Conservation (phyloP, 2,888 invertebrate species). For the Parthenolecanium corni region DNA sequence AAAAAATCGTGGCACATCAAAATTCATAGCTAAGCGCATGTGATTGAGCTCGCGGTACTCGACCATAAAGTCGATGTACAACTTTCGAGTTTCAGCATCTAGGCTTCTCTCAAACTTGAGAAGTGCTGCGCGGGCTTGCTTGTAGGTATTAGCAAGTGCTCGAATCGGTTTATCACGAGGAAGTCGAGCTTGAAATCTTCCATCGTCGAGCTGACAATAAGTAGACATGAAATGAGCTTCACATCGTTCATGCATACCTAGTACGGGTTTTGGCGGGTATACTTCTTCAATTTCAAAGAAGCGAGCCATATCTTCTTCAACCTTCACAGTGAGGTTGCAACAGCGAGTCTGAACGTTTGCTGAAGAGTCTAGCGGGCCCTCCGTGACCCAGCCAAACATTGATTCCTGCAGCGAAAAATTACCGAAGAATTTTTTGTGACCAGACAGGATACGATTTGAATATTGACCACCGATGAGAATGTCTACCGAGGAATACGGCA, state of each 20-base stretch:
- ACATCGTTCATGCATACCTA: background rate
- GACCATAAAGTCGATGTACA: constrained; percentile 15
- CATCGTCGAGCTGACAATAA: background rate
- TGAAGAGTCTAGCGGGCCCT: background rate
- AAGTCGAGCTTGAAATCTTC: constrained; percentile 11
- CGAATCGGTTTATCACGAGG: background rate
- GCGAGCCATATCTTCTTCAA: constrained; percentile 1
- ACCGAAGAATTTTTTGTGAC: background rate
- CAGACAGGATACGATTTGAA: background rate
- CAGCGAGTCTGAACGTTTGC: background rate
- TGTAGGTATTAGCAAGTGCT: background rate
- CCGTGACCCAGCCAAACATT: constrained; percentile 16
- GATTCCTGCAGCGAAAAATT: constrained; percentile 10
- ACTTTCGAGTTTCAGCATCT: background rate
- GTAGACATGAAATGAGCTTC: constrained; percentile 6
- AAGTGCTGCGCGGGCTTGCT: background rate
- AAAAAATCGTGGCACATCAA: constrained; percentile 18
- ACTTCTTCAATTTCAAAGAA: constrained; percentile 28
- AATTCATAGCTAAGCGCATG: background rate
- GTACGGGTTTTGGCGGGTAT: background rate
- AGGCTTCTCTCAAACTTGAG: background rate
- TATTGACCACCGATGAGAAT: constrained; percentile 7
- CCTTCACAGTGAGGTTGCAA: background rate
- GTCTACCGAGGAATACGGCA: background rate
- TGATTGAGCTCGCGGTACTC: constrained; percentile 11